Conservation (phyloP, 92 coral and sea anemone species). For the Epizoanthus scotinus region DNA sequence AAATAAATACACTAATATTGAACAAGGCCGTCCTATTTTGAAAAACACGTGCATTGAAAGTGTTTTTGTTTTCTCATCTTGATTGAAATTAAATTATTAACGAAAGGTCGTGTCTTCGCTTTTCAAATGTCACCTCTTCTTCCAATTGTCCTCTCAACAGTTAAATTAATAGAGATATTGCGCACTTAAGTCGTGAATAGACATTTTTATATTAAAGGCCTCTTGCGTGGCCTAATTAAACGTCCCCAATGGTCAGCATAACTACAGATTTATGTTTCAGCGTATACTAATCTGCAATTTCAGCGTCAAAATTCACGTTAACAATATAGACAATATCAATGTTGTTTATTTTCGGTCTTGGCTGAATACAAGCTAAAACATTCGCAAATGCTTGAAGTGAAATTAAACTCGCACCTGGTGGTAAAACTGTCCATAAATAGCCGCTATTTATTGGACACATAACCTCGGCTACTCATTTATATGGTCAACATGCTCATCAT, state of each 20-base stretch:
- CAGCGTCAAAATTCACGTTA: no score
- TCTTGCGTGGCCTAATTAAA: no score
- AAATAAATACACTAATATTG: constrained; percentile 1
- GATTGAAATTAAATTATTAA: no score
- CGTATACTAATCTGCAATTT: background rate
- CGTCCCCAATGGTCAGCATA: no score
- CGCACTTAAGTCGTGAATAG: no score
- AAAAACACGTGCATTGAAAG: background rate
- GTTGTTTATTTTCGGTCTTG: constrained; percentile 17
- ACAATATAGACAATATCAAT: background rate
- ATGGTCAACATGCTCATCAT: background rate
- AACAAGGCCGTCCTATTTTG: background rate
- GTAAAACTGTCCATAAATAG: constrained; percentile 33
- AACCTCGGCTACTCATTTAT: background rate
- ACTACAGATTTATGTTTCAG: background rate
- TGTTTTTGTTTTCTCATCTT: background rate
- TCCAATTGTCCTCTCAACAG: no score
- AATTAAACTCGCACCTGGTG: constrained; percentile 43
- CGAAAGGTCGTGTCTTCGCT: no score
- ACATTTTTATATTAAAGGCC: no score
- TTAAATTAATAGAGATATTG: no score
- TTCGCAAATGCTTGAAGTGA: constrained; percentile 18
- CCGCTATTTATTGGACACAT: constrained; percentile 32
- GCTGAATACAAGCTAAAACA: constrained; percentile 18
- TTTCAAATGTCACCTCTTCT: no score